Evolutionary conservation across 2,797 vertebrate species (phyloP).

Genomic region (Rhinogobio ventralis): DNA sequence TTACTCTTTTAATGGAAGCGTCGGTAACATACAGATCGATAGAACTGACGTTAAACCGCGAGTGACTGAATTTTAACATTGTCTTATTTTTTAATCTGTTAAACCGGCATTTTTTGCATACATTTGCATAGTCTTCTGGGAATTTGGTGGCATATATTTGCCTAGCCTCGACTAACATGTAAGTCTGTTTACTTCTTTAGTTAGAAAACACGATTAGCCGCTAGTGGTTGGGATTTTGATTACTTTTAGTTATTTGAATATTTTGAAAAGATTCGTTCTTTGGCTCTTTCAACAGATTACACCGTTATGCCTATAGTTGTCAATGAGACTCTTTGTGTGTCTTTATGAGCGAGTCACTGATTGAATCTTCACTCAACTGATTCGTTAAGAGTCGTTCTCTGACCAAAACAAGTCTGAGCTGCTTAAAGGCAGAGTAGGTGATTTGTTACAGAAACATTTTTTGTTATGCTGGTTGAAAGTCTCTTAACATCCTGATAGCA

Average conservation of each 20-base stretch:
- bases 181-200: neutral
- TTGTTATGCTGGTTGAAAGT: neutral
- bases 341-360: neutral
- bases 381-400: neutral
- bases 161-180: neutral
- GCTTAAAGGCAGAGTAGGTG: too few species aligned
- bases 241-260: conserved; percentile 6
- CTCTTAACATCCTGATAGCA: neutral
- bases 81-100: neutral
- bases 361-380: neutral
- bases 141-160: neutral
- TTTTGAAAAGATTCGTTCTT: neutral
- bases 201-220: neutral
- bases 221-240: neutral
- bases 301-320: neutral
- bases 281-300: neutral
- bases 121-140: neutral
- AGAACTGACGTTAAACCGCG: neutral
- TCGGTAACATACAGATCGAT: neutral
- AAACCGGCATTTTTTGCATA: neutral
- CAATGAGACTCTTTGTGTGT: neutral
- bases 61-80: neutral
- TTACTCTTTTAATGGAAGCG: neutral
- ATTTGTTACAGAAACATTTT: too few species aligned
- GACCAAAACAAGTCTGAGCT: neutral